Conservation (phyloP, 2,888 invertebrate species). For the Ellobium chinense region DNA sequence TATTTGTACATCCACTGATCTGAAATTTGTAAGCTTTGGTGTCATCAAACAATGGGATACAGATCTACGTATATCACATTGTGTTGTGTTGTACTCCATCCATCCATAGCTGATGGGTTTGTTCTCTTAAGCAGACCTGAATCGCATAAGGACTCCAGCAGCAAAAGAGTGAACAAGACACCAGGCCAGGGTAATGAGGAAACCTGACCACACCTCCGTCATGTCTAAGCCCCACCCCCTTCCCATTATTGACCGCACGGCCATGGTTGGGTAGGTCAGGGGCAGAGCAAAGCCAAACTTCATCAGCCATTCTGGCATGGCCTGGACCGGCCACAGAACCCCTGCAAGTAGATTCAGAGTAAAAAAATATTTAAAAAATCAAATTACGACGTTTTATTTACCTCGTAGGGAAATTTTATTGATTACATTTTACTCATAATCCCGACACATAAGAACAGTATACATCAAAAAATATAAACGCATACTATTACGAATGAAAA, state of each 20-base stretch:
- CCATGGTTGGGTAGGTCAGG: slow-evolving; percentile 88
- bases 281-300: slow-evolving; percentile 87
- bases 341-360: slow-evolving; percentile 81
- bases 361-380: no score
- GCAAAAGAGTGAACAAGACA: slow-evolving; percentile 80
- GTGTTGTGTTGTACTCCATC: no score
- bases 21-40: no score
- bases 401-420: no score
- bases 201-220: slow-evolving; percentile 87
- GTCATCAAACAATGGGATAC: no score
- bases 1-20: no score
- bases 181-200: slow-evolving; percentile 89
- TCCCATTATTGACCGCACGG: slow-evolving; percentile 83
- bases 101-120: no score
- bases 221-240: slow-evolving; percentile 85
- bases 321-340: slow-evolving; percentile 97
- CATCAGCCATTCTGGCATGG: slow-evolving; percentile 91
- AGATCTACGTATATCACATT: no score
- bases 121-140: background rate
- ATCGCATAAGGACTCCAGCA: background rate
- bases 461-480: no score
- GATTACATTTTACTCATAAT: background rate
- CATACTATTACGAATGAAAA: no score
- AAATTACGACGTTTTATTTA: no score
- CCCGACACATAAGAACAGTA: no score